phyloP scores from a whole-genome alignment of 2,888 invertebrate genomes.

The Pomacea canaliculata region DNA sequence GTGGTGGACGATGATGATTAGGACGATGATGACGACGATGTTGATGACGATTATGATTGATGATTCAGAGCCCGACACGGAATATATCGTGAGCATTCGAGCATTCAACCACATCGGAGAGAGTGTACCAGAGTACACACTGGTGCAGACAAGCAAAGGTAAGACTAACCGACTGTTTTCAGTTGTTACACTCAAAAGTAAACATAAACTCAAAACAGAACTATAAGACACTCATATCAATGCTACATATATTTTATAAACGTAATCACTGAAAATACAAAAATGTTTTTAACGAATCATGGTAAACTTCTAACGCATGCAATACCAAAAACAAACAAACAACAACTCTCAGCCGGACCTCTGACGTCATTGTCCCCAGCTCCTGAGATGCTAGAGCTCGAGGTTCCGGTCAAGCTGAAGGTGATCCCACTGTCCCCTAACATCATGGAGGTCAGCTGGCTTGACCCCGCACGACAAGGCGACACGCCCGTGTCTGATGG shows the following conservation, averaged over 20 bases:
- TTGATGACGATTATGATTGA: neutral
- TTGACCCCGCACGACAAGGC: constrained; percentile 31
- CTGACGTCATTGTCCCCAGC: neutral
- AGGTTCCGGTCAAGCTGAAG: constrained; percentile 25
- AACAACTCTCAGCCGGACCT: too few relatives aligned
- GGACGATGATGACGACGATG: constrained; percentile 9
- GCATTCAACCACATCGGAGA: constrained; percentile 54
- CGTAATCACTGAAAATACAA: too few relatives aligned
- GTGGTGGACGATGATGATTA: neutral
- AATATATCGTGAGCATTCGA: constrained; percentile 52
- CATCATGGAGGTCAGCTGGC: constrained; percentile 27
- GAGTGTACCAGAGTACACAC: constrained; percentile 38
- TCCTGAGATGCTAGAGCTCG: constrained; percentile 2
- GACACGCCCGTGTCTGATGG: neutral
- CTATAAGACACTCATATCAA: too few relatives aligned
- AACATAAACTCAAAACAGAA: too few relatives aligned
- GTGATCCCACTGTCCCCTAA: constrained; percentile 26
- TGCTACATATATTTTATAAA: too few relatives aligned
- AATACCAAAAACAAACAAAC: too few relatives aligned
- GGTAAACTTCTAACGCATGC: too few relatives aligned
- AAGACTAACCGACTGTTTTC: neutral
- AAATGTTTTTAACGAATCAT: too few relatives aligned
- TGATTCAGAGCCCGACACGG: constrained; percentile 42
- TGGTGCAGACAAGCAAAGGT: constrained; percentile 32
- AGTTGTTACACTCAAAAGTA: too few relatives aligned